Conservation (phyloP, 2,113 vertebrate species). For the Sphaerodactylus townsendi region DNA sequence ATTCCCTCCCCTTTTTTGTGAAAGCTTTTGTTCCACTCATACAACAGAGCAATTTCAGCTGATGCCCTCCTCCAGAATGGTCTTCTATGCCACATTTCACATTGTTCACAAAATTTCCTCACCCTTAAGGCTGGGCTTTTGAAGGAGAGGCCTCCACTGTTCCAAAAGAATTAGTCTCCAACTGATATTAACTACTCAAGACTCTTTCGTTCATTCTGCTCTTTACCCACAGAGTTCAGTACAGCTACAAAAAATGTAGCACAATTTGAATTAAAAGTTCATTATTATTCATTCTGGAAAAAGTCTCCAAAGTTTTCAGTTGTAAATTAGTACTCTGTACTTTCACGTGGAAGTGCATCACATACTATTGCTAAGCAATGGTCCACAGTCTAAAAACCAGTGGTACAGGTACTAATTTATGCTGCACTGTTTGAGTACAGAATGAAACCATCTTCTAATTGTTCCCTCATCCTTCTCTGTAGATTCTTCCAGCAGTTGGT, state of each 20-base stretch:
- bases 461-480: neutral
- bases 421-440: neutral
- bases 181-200: no score
- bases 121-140: no score
- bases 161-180: no score
- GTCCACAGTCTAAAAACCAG: neutral
- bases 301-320: neutral
- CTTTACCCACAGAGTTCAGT: neutral
- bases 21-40: no score
- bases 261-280: neutral
- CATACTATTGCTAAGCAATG: neutral
- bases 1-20: no score
- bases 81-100: no score
- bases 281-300: neutral
- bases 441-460: neutral
- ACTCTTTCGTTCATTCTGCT: neutral
- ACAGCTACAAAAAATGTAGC: neutral
- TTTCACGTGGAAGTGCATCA: neutral
- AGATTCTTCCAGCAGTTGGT: neutral
- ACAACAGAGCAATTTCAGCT: no score
- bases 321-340: no score
- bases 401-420: neutral
- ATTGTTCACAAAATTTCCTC: no score
- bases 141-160: no score
- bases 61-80: no score